Conservation (phyloP, 2,113 vertebrate genomes). For the Copsychus sechellarum region DNA sequence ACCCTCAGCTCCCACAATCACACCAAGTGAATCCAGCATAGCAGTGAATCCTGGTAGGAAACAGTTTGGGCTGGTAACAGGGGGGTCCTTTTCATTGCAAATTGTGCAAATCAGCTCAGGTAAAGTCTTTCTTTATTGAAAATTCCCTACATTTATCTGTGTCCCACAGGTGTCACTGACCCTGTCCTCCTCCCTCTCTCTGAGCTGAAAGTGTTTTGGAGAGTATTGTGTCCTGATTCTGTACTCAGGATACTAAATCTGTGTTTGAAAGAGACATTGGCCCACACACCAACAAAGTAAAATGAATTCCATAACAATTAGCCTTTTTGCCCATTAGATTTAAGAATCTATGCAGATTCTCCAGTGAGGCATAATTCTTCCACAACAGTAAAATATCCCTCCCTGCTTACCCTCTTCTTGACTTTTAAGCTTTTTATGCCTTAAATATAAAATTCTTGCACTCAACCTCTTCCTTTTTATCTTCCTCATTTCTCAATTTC, state of each 20-base stretch:
- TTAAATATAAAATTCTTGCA: background rate
- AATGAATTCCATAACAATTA: background rate
- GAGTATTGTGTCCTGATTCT: background rate
- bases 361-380: background rate
- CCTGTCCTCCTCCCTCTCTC: background rate
- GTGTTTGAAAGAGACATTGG: background rate
- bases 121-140: background rate
- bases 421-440: background rate
- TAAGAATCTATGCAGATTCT: background rate
- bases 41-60: background rate
- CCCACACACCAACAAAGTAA: background rate
- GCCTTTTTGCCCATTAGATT: background rate
- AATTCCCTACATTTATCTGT: background rate
- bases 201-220: background rate
- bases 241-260: background rate
- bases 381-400: background rate
- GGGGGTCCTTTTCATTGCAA: rapidly evolving
- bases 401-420: background rate
- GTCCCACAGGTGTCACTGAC: background rate
- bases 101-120: background rate
- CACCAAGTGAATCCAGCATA: background rate
- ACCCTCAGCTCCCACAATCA: background rate
- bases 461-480: background rate
- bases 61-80: too few relatives aligned
- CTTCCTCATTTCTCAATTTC: background rate